Evolutionary conservation across 2,113 vertebrate species (phyloP).

Genomic region (Tragelaphus strepsiceros): DNA sequence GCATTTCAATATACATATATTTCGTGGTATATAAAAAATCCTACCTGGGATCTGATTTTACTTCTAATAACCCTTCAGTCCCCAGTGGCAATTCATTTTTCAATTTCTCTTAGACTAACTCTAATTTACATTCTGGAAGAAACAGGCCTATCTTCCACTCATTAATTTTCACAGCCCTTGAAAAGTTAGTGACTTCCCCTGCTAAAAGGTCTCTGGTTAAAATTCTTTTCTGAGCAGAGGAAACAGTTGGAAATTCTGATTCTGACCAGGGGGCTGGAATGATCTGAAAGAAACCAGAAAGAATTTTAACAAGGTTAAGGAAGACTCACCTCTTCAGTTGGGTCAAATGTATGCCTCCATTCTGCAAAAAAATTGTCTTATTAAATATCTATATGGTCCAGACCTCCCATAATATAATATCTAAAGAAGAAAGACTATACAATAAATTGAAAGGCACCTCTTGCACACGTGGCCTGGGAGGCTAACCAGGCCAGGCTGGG

Average conservation of each 20-base stretch:
- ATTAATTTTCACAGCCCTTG: neutral
- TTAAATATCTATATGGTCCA: neutral
- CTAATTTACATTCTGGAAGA: neutral
- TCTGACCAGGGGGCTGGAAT: neutral
- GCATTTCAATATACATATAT: neutral
- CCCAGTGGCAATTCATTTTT: neutral
- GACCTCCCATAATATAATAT: neutral
- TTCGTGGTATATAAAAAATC: neutral
- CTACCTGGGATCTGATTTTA: neutral
- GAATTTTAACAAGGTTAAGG: neutral
- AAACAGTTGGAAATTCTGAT: conserved; percentile 7
- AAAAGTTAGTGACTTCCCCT: neutral
- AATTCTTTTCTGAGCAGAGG: neutral
- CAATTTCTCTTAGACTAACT: conserved; percentile 1
- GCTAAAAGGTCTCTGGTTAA: neutral
- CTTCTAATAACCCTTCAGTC: neutral
- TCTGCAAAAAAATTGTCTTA: neutral
- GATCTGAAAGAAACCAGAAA: neutral
- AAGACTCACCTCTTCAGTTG: neutral
- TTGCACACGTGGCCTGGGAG: neutral
- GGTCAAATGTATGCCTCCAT: neutral
- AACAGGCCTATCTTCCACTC: neutral
- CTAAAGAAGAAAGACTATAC: neutral
- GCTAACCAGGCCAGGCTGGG: neutral
- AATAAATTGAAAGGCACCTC: neutral